phyloP scores from a whole-genome alignment of 1,140 invertebrate genomes.

The Akabosia matsudoensis region DNA sequence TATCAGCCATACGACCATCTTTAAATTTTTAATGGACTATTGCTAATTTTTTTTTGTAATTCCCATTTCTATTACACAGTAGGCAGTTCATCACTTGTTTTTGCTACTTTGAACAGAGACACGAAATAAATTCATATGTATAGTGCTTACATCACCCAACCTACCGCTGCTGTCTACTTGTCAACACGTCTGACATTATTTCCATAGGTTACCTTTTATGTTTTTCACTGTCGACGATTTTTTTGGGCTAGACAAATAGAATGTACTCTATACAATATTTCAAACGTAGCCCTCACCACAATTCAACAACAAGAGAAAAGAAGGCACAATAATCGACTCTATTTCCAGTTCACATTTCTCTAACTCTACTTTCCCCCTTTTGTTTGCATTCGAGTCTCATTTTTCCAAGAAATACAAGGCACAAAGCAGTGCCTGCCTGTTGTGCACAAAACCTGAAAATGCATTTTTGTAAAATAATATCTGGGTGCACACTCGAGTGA shows the following conservation, averaged over 20 bases:
- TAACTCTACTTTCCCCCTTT: neutral
- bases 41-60: slow-evolving; percentile 32
- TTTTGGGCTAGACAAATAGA: too few relatives aligned
- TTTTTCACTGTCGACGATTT: too few relatives aligned
- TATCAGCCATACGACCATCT: slow-evolving; percentile 1
- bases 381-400: neutral
- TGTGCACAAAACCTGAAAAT: too few relatives aligned
- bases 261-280: too few relatives aligned
- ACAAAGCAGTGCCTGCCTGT: too few relatives aligned
- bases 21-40: slow-evolving; percentile 36
- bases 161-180: slow-evolving; percentile 21
- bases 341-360: neutral
- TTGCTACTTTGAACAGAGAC: too few relatives aligned
- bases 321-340: neutral
- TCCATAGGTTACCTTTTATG: slow-evolving; percentile 8
- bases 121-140: neutral
- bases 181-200: slow-evolving; percentile 19
- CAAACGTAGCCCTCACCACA: neutral
- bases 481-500: too few relatives aligned
- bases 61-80: too few relatives aligned
- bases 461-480: too few relatives aligned
- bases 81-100: too few relatives aligned
- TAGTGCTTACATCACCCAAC: too few relatives aligned
- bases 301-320: neutral
- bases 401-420: neutral